phyloP scores from a whole-genome alignment of 2,113 vertebrate genomes.

The Laterallus jamaicensis region DNA sequence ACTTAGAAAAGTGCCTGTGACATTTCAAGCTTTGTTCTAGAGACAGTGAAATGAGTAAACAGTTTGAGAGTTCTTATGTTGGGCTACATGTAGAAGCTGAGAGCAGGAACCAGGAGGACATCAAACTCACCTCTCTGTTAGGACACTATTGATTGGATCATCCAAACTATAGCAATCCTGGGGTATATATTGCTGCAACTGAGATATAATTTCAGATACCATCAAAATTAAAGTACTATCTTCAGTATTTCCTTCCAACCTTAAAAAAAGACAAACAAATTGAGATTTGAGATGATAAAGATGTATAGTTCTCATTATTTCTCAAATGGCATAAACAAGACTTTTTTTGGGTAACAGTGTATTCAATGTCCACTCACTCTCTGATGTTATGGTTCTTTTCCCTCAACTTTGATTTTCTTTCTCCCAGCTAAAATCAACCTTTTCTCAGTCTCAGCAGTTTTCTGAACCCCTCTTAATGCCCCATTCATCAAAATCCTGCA shows the following conservation, averaged over 20 bases:
- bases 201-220: constrained; percentile 15
- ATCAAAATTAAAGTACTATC: not conserved
- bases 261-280: constrained; percentile 14
- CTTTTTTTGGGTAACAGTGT: not conserved
- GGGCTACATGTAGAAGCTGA: not conserved
- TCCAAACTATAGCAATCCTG: not conserved
- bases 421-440: not conserved
- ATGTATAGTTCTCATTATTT: not conserved
- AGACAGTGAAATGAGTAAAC: not conserved
- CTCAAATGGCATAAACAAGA: not conserved
- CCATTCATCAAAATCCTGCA: not conserved
- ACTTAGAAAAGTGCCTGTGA: not conserved
- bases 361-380: not conserved
- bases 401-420: not conserved
- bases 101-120: rapidly evolving
- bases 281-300: not conserved
- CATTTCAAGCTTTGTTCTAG: not conserved
- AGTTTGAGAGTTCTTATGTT: not conserved
- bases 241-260: constrained; percentile 39
- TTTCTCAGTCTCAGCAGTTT: not conserved
- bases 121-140: constrained; percentile 63
- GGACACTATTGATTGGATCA: not conserved
- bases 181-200: constrained; percentile 23
- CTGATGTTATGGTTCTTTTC: not conserved
- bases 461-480: not conserved